Base-by-base conservation (phyloP, 2,888 invertebrate species). In the Eustalomyia histrio region DNA sequence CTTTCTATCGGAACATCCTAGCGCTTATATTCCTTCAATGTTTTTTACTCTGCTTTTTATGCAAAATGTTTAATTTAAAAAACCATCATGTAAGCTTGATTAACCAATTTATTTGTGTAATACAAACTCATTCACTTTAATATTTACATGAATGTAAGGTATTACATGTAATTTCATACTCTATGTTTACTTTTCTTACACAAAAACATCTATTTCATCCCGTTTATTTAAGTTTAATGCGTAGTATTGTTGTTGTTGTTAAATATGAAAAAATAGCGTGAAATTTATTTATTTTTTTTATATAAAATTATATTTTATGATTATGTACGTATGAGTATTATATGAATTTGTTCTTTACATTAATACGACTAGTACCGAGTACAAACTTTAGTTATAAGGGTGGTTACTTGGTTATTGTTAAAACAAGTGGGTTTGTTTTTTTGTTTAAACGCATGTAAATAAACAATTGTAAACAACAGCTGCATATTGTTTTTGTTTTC, bases 401-500 rank as follows among this genome's bases (percentile, higher is more conserved):
- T 39, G 39, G 12, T 3, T 39, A 14, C 12, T 39, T 39, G 39
- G 39, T 39, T 12, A 8, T 10, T 39, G 39, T 39, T 39, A 12
- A 14, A 39, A 39, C 39, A 68, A 68, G 68, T 55, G 75, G 24
- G 29, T 61, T n/a, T 80, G 53, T 58, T 50, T 68, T n/a, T 39
- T 39, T 14, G 63, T 64, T 58, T 53, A 76, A 76, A 68, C 43
- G 21, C 68, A 35, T 68, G 72, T 76, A 67, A 67, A 58, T 72
- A 65, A 61, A 71, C 69, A 71, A 64, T 14, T 29, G 55, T 57
- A 55, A 65, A 50, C 43, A 80, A 73, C 80, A 80, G 76, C 80
- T 76, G 80, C 73, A 80, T 21, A 64, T 24, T 76, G 67, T 72
- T 80, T 68, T 68, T 39, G 39, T 39, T 39, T 39, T 35, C 35